phyloP scores from a whole-genome alignment of 1,140 invertebrate species.

The Drosophila erecta region DNA sequence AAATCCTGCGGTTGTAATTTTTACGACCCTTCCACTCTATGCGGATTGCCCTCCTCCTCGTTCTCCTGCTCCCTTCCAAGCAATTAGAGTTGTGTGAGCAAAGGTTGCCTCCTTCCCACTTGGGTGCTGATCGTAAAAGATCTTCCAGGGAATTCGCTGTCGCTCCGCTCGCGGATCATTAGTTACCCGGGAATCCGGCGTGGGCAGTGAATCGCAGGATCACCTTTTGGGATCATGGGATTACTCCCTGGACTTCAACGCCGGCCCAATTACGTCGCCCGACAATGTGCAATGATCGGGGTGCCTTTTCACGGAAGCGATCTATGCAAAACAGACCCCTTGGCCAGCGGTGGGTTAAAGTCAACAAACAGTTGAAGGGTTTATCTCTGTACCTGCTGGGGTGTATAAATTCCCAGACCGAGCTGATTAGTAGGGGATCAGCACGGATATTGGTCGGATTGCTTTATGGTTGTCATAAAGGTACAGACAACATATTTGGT shows the following conservation, averaged over 20 bases:
- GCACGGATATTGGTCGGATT: constrained; percentile 13
- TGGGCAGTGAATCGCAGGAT: constrained; percentile 52
- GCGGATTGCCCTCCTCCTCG: neutral
- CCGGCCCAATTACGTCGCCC: constrained; percentile 61
- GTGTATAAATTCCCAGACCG: constrained; percentile 18
- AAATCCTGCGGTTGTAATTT: constrained; percentile 80
- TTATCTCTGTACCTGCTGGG: constrained; percentile 11
- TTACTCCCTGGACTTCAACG: constrained; percentile 37
- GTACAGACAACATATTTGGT: constrained; percentile 1
- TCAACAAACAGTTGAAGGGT: constrained; percentile 65
- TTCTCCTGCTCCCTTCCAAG: constrained; percentile 5
- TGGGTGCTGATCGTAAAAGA: constrained; percentile 66
- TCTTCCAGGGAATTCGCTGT: constrained; percentile 59
- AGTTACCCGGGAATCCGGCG: constrained; percentile 50
- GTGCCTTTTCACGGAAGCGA: constrained; percentile 46
- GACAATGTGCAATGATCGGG: constrained; percentile 29
- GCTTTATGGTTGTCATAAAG: constrained; percentile 39
- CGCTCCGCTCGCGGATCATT: constrained; percentile 52
- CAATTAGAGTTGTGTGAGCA: constrained; percentile 65
- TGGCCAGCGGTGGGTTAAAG: constrained; percentile 45
- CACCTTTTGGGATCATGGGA: constrained; percentile 30
- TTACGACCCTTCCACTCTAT: constrained; percentile 59
- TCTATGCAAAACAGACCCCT: constrained; percentile 24
- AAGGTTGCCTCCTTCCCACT: constrained; percentile 40
- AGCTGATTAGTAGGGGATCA: constrained; percentile 34